Base-by-base conservation (phyloP, 1,140 invertebrate species). In the Anastatus disparis region DNA sequence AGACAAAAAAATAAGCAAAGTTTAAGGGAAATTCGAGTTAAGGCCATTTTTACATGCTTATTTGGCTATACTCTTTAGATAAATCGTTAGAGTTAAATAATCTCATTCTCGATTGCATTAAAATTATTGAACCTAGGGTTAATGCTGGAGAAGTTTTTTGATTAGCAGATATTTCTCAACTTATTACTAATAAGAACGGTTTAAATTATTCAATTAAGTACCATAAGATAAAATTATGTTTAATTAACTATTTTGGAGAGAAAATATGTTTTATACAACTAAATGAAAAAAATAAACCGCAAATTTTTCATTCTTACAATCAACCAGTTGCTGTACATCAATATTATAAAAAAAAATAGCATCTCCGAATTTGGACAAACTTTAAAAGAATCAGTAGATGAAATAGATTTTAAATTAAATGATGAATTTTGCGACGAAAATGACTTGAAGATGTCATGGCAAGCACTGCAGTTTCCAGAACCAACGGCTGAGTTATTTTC, bases 211-310 rank as follows among this genome's bases (percentile, higher is more conserved):
- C n/a, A 2, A 20, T 63, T 13, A 63, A 63, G 17, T 7, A 62
- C 9, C 3, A 12, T 3, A 62, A 29, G n/a, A 46, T 62, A 17
- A 46, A 46, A 13, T 27, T 12, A 42, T 27, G 24, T 29, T 48
- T 46, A 20, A 46, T 44, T 3, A 17, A 61, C 3, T 24, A 61
- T 42, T 42, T 61, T 42, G n/a, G 24, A 26, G 24, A 61, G 0
- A 61, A 24, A 17, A 56, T 31, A 10, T 20, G 1, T 35, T 56
- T 56, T 17, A 17, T 56, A 2, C 35, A 15, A 13, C 13, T 9
- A 31, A 56, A 56, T 27, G 22, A 61, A 61, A 61, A 61, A 42
- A 42, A 42, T 26, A 26, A 61, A 61, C n/a, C 56, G 2, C 22
- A 42, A 15, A 15, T 22, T 26, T 40, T 61, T 44, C 22, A 61